phyloP scores from a whole-genome alignment of 2,113 vertebrate species.

The Nannobrachium achirus region DNA sequence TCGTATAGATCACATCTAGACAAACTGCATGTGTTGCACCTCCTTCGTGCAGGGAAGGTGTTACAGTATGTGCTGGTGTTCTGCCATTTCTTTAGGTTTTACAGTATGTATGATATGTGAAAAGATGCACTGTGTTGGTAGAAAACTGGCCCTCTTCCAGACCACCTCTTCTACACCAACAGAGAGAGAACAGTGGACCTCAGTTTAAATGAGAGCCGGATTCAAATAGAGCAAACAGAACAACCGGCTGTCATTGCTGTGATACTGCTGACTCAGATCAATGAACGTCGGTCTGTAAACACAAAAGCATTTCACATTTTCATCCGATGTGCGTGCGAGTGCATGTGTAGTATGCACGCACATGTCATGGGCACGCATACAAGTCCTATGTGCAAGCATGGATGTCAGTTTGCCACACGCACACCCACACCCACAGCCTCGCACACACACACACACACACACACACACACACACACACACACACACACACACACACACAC shows the following conservation, averaged over 20 bases:
- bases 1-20: too few species aligned
- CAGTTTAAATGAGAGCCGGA: conserved; percentile 15
- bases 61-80: too few species aligned
- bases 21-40: too few species aligned
- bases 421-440: background rate
- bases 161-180: conserved; percentile 13
- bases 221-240: conserved; percentile 42
- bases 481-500: background rate
- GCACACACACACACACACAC: background rate
- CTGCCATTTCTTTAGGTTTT: too few species aligned
- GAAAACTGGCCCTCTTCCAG: conserved; percentile 43
- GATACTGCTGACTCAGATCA: conserved; percentile 30
- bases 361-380: too few species aligned
- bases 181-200: conserved; percentile 38
- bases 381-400: too few species aligned
- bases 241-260: conserved; percentile 35
- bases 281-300: conserved; percentile 6
- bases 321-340: background rate
- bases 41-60: too few species aligned
- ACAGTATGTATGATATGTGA: conserved; percentile 19
- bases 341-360: too few species aligned
- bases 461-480: background rate
- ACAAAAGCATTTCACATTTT: conserved; percentile 28
- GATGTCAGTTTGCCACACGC: too few species aligned
- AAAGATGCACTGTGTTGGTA: conserved; percentile 45